Evolutionary conservation across 2,888 invertebrate species (phyloP).

Genomic region (Rutpela maculata): DNA sequence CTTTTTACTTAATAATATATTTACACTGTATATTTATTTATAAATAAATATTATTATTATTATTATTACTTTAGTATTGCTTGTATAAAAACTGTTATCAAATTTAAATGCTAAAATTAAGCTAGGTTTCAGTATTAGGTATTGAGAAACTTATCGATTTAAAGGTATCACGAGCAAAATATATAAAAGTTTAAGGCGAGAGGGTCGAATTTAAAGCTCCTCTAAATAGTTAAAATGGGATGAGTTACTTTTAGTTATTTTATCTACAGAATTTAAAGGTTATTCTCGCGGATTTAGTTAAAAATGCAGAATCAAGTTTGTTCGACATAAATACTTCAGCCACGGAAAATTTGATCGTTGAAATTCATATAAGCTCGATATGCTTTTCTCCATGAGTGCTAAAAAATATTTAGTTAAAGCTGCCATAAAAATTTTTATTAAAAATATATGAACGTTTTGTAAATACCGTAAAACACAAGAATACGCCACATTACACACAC

Average conservation of each 20-base stretch:
- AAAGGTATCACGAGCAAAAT: conserved; percentile 22
- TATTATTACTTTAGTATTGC: too few relatives aligned
- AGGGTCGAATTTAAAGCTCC: conserved; percentile 13
- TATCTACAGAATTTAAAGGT: conserved; percentile 20
- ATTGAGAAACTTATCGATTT: conserved; percentile 15
- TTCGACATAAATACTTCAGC: not conserved
- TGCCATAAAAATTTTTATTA: not conserved
- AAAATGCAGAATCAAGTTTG: conserved; percentile 4
- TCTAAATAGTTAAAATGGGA: conserved; percentile 25
- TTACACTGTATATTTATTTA: too few relatives aligned
- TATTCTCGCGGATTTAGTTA: conserved; percentile 10
- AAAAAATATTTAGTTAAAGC: not conserved
- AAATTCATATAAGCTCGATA: not conserved
- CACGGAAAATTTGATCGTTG: not conserved
- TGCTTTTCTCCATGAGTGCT: not conserved
- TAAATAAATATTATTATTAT: too few relatives aligned
- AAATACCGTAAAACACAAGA: not conserved
- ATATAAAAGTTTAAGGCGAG: conserved; percentile 26
- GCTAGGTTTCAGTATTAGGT: conserved; percentile 18
- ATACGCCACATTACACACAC: too few relatives aligned
- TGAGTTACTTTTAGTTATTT: conserved; percentile 21
- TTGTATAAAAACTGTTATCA: conserved; percentile 18
- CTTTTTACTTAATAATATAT: too few relatives aligned
- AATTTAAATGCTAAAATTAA: conserved; percentile 35
- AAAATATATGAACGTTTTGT: not conserved